phyloP scores from a whole-genome alignment of 2,797 vertebrate genomes.

The Todus mexicanus region DNA sequence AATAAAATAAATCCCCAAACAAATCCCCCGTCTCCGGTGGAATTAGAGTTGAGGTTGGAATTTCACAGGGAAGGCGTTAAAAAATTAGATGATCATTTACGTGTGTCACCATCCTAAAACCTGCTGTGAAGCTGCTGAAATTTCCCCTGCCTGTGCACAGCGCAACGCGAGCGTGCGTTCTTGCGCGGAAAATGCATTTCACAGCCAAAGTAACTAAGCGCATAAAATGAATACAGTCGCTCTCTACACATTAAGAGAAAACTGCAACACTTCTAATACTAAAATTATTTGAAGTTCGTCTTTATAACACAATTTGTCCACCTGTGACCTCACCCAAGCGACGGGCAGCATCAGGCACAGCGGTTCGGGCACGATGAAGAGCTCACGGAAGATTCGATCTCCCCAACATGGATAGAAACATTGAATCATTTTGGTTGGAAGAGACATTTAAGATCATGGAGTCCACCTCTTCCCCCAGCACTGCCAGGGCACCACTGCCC shows the following conservation, averaged over 20 bases:
- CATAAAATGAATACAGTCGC: not conserved
- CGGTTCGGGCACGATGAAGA: not conserved
- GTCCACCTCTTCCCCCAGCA: not conserved
- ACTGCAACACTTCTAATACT: not conserved
- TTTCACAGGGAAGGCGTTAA: too few species aligned
- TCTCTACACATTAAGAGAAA: not conserved
- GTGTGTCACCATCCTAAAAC: accelerated
- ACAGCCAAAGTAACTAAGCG: not conserved
- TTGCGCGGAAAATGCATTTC: not conserved
- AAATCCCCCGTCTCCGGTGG: too few species aligned
- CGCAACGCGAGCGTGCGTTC: accelerated
- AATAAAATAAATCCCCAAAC: too few species aligned
- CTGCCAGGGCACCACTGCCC: not conserved
- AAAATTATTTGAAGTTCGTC: not conserved
- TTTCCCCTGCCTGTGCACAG: accelerated
- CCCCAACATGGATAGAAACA: not conserved
- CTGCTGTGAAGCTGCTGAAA: not conserved
- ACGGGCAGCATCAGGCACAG: not conserved
- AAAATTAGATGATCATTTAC: too few species aligned
- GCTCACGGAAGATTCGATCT: not conserved
- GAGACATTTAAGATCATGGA: not conserved
- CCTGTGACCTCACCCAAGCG: not conserved
- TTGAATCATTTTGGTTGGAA: not conserved
- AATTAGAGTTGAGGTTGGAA: too few species aligned
- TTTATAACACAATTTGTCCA: not conserved